phyloP scores from a whole-genome alignment of 2,797 vertebrate species.

The Lophius americanus region DNA sequence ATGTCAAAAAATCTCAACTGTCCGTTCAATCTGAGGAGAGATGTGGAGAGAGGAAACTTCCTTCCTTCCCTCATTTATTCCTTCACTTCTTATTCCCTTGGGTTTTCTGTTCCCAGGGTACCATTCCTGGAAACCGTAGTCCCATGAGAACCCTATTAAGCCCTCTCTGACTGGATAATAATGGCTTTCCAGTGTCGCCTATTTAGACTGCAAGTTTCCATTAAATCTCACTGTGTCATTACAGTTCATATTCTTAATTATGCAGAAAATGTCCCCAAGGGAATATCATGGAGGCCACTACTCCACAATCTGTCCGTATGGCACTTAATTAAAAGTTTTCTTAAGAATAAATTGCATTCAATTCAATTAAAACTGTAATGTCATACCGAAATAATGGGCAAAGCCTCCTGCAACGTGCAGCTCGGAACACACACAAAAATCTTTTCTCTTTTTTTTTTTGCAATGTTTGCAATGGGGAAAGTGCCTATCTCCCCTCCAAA shows the following conservation, averaged over 20 bases:
- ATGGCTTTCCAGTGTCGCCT: slow-evolving; percentile 77
- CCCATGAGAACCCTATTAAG: slow-evolving; percentile 72
- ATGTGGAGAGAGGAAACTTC: not conserved
- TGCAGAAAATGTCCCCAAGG: slow-evolving; percentile 84
- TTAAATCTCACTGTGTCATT: slow-evolving; percentile 86
- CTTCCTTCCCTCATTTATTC: slow-evolving; percentile 20
- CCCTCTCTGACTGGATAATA: slow-evolving; percentile 75
- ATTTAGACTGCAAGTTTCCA: slow-evolving; percentile 85
- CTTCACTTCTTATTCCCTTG: slow-evolving; percentile 28
- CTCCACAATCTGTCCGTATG: slow-evolving; percentile 86
- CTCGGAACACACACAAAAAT: slow-evolving; percentile 73
- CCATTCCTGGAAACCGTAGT: slow-evolving; percentile 63
- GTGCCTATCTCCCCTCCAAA: slow-evolving; percentile 78
- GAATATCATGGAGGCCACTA: slow-evolving; percentile 84
- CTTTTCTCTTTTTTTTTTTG: slow-evolving; percentile 51
- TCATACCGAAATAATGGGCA: slow-evolving; percentile 86
- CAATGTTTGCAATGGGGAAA: slow-evolving; percentile 80
- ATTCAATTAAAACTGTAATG: slow-evolving; percentile 90
- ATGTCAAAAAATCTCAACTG: slow-evolving; percentile 3
- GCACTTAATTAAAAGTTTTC: slow-evolving; percentile 91
- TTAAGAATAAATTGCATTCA: slow-evolving; percentile 89
- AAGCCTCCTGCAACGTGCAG: slow-evolving; percentile 77
- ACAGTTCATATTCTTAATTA: slow-evolving; percentile 90
- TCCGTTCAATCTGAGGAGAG: not conserved
- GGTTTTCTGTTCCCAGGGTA: slow-evolving; percentile 65